Evolutionary conservation across 2,797 vertebrate species (phyloP), one percentile per base, ranked within the genome.

Genomic region (Ataeniobius toweri): DNA sequence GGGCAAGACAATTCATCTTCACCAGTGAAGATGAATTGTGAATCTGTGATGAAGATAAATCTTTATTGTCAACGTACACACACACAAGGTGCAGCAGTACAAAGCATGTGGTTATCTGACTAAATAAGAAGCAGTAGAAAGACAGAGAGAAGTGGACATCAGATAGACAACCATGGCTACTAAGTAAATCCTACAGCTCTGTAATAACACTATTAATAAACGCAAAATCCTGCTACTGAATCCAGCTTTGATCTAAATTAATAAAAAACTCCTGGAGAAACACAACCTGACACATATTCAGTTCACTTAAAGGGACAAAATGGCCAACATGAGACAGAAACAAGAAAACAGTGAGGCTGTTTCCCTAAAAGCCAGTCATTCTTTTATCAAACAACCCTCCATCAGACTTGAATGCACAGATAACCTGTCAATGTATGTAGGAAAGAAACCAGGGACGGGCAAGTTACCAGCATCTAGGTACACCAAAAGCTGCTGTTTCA

Each of bases 191-290:
- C 63, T 71, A 28, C 59, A 78, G n/a, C 79, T 80, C 69, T n/a
- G 70, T 55, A 87, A 88, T 77, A 87, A 86, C 83, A 82, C 51
- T 2, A 55, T 59, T 86, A 80, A 86, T 82, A 73, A 31, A 84
- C 79, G 50, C 72, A n/a, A 70, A 80, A 85, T 68, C 77, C 85
- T 84, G 73, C 71, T 79, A 41, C 80, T 76, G 72, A 83, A 75
- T 51, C 46, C 50, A 65, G 59, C 80, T 85, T 89, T 89, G 77
- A 86, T 87, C 59, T 50, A n/a, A 83, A 78, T 65, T 46, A 80
- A 7, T 63, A 48, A 74, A 76, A 28, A 59, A 75, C 76, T 41
- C 74, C 69, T 12, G 6, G 39, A 36, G 24, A 51, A 50, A 31
- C 7, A 69, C 44, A 31, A 71, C 39, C 78, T 82, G 84, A 89